phyloP scores from a whole-genome alignment of 2,888 invertebrate species.

The Endotricha flammealis region DNA sequence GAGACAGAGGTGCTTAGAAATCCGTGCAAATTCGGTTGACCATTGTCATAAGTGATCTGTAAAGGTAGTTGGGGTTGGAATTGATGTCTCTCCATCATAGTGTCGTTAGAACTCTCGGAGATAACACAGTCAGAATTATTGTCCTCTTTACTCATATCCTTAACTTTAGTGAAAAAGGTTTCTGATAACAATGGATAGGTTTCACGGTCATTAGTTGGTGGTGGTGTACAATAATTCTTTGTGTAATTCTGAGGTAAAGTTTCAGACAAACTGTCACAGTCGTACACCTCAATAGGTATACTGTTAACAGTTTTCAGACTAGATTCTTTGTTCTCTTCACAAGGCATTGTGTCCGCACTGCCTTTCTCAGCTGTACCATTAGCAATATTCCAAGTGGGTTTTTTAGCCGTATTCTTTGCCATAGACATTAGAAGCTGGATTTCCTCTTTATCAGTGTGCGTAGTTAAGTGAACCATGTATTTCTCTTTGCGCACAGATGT shows the following conservation, averaged over 20 bases:
- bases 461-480: constrained; percentile 74
- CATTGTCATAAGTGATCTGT: constrained; percentile 46
- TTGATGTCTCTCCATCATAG: constrained; percentile 52
- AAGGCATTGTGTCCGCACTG: constrained; percentile 27
- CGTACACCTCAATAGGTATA: constrained; percentile 64
- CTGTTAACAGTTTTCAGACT: constrained; percentile 43
- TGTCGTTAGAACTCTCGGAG: constrained; percentile 55
- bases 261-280: constrained; percentile 64
- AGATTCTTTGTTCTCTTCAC: constrained; percentile 37
- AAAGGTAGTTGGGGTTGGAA: constrained; percentile 44
- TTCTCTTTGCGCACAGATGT: constrained; percentile 82
- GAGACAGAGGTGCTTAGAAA: constrained; percentile 53
- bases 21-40: constrained; percentile 49
- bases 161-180: constrained; percentile 42
- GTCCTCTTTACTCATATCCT: constrained; percentile 62
- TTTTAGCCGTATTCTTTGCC: constrained; percentile 44
- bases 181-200: no score
- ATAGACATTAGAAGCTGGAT: constrained; percentile 55
- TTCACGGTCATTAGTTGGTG: constrained; percentile 34
- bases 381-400: constrained; percentile 67
- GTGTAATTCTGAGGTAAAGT: constrained; percentile 51
- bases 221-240: constrained; percentile 45
- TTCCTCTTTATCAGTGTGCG: constrained; percentile 68
- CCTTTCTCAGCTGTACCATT: constrained; percentile 42
- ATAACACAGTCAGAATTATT: constrained; percentile 63